Conservation (phyloP, 2,888 invertebrate species). For the Dyspetes luteomarginatus region DNA sequence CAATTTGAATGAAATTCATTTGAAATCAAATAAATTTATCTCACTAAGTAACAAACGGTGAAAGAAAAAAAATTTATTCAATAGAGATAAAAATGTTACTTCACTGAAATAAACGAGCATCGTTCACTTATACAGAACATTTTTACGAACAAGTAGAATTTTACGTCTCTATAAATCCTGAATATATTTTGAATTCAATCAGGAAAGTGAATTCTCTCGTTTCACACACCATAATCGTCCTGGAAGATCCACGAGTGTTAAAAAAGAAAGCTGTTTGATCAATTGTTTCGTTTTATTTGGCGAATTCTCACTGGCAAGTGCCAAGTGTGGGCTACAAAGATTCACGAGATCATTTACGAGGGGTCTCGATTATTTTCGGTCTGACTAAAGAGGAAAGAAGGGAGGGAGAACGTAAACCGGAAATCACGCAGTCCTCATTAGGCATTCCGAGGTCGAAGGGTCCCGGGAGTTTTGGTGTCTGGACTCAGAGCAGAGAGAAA, state of each 20-base stretch:
- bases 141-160: not conserved
- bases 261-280: constrained; percentile 11
- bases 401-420: constrained; percentile 50
- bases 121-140: too few species aligned
- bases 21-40: too few species aligned
- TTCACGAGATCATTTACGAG: constrained; percentile 57
- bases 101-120: too few species aligned
- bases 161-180: not conserved
- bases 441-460: constrained; percentile 76
- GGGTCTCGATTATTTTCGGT: constrained; percentile 62
- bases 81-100: too few species aligned
- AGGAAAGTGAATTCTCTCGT: constrained; percentile 19
- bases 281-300: constrained; percentile 23
- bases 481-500: constrained; percentile 22
- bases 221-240: constrained; percentile 4
- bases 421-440: constrained; percentile 80
- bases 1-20: too few species aligned
- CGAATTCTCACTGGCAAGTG: constrained; percentile 13
- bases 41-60: too few species aligned
- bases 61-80: too few species aligned
- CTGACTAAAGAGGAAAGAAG: constrained; percentile 46
- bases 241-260: not conserved
- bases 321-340: constrained; percentile 12
- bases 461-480: constrained; percentile 63
- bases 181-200: constrained; percentile 9